Base-by-base conservation (phyloP, 1,140 invertebrate species). In the Aphis gossypii region DNA sequence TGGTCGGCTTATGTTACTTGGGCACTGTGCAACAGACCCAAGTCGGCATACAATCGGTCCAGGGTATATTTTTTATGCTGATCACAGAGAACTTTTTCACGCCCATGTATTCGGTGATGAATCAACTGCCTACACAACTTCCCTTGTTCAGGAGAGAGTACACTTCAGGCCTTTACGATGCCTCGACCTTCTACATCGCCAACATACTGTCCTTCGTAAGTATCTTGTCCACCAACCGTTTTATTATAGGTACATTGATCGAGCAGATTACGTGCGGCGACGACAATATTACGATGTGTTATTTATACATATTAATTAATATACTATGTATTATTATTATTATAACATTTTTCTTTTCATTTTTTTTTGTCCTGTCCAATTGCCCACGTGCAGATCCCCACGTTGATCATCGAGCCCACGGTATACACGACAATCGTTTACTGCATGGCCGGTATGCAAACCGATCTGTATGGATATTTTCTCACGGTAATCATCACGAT, bases 51-150 rank as follows among this genome's bases (percentile, higher is more conserved):
- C 98, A 98, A 95, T 97, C 97, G 44, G 96, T 98, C 4, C 97
- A 98, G 95, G 98, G 98, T 23, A 97, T 97, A 0, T 95, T 98
- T 5, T 98, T 98, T 95, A 97, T 98, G 44, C 96, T 98, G 95
- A 97, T 98, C 68, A 96, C 97, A 0, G 98, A 98, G 95, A 98
- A 98, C 94, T 97, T 97, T 8, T 98, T 98, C 95, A 96, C 97
- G 86, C 97, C 98, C 0, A 98, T 98, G 97, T 98, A 98, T 95
- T 97, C 97, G 0, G 97, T 97, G 2, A 95, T 98, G 11, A 96
- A 97, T 93, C 95, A 97, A 94, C 97, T 98, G 94, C 98, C 98
- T 0, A 96, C 97, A 94, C 97, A 97, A 94, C 96, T 97, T 93
- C 97, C 98, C 0, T 95, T 98, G 35, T 97, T 98, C 94, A 95